A percentile compares a stretch with the other conserved stretches of the same genome.
These are phyloP conservation scores for Phaedon cochleariae DNA, from an alignment of 2,888 invertebrate genomes.

Conservation along the genomic window DNA sequence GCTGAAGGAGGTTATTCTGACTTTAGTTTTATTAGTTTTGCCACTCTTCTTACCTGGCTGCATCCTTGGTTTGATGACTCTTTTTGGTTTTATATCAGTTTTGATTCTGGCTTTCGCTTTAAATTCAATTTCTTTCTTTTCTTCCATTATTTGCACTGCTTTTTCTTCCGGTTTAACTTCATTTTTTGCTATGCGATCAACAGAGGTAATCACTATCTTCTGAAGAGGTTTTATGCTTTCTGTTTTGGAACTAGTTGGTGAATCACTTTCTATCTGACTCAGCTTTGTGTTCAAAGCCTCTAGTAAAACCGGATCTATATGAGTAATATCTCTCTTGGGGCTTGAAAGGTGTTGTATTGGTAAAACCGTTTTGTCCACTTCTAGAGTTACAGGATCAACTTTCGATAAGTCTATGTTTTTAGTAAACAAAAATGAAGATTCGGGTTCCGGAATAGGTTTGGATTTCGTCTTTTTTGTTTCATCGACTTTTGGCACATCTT, in stretches of 20 bases:
- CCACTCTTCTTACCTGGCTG: conserved; percentile 70
- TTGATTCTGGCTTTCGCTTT: conserved; percentile 66
- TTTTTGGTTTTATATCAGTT: conserved; percentile 70
- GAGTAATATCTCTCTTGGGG: conserved; percentile 76
- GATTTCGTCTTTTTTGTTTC: conserved; percentile 47
- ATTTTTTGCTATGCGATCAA: conserved; percentile 43
- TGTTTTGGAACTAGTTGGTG: conserved; percentile 77
- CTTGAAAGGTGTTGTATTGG: conserved; percentile 72
- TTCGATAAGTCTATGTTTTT: conserved; percentile 80
- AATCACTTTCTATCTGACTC: conserved; percentile 80
- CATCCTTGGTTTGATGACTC: conserved; percentile 70
- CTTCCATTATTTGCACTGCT: conserved; percentile 46
- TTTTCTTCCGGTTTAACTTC: conserved; percentile 41
- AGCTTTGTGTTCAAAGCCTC: conserved; percentile 77
- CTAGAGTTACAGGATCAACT: conserved; percentile 76
- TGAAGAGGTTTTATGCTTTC: conserved; percentile 67
- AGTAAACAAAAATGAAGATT: conserved; percentile 73
- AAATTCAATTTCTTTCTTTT: conserved; percentile 48
- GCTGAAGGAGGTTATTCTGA: conserved; percentile 78
- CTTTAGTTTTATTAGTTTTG: conserved; percentile 72
- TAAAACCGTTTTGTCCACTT: conserved; percentile 71
- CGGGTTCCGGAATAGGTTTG: conserved; percentile 50
- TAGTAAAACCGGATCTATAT: conserved; percentile 72
- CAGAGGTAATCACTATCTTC: conserved; percentile 47
- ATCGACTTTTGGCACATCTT: conserved; percentile 57